Base-by-base conservation (phyloP, 2,888 invertebrate species). In the Campaea margaritaria region DNA sequence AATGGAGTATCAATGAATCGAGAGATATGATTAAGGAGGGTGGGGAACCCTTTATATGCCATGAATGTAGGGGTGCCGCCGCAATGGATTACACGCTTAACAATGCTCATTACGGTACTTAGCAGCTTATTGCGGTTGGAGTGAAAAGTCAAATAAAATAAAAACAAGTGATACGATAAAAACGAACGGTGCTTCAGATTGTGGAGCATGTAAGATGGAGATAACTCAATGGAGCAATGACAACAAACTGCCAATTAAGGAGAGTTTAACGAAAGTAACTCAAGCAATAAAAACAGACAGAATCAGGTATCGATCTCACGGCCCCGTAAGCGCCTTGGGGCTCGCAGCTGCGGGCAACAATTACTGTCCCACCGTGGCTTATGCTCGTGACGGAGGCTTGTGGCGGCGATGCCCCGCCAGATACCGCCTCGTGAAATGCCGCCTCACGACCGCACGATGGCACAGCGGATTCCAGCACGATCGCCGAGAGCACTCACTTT, bases 351-450 rank as follows among this genome's bases (percentile, higher is more conserved):
- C 86, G 79, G 81, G 86, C 77, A 78, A 87, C 87, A 90, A 90
- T 90, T 89, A 89, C 82, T 79, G 81, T 76, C 79, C 82, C 74
- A 78, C 71, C 75, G 87, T 86, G 89, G 83, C 78, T 87, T 88
- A 88, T 89, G 88, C 81, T 90, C 91, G 91, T 91, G 90, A 91
- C 88, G 84, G 75, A 76, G 82, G 82, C 86, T 87, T 83, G 84
- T 85, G 79, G 89, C 85, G 79, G 75, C 73, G 91, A 90, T 91
- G 89, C 82, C 86, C 83, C 79, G 75, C 67, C 74, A 84, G 91
- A 91, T 91, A 91, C 74, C 81, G 41, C 27, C 82, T 86, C 88
- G 86, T 87, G 86, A 89, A 90, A 90, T 87, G 89, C 88, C 86
- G 84, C 82, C 85, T 89, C 90, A 91, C 91, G 90, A 91, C 84